phyloP scores from a whole-genome alignment of 2,113 vertebrate genomes.

The Apus apus region DNA sequence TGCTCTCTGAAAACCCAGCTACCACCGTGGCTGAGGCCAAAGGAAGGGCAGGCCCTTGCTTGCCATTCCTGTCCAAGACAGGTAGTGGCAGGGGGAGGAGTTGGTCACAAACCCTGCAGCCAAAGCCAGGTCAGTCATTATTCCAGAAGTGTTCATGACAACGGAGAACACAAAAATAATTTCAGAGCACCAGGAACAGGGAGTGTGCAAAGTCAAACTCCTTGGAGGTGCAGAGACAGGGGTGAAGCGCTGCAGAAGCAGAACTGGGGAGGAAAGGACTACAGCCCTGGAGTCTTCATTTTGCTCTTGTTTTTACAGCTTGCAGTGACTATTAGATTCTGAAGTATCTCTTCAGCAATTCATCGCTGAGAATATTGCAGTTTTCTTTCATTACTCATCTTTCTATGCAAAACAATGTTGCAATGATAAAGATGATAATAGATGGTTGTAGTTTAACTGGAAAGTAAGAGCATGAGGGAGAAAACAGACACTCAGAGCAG shows the following conservation, averaged over 20 bases:
- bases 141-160: background rate
- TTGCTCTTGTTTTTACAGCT: conserved; percentile 26
- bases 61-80: background rate
- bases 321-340: background rate
- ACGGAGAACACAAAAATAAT: background rate
- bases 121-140: background rate
- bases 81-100: background rate
- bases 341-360: conserved; percentile 33
- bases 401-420: conserved; percentile 19
- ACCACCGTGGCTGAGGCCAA: background rate
- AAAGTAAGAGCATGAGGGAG: background rate
- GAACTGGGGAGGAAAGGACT: background rate
- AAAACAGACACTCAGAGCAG: background rate
- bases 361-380: background rate
- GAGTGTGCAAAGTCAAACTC: background rate
- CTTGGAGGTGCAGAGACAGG: background rate
- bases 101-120: background rate
- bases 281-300: background rate
- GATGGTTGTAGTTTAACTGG: background rate
- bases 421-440: conserved; percentile 20
- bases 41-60: background rate
- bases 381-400: conserved; percentile 15
- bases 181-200: background rate
- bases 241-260: background rate
- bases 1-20: background rate